Percentiles rank a stretch among this genome's conserved stretches.
Conservation (phyloP, 1,140 invertebrate species). For the Aphaenogaster rudis region DNA sequence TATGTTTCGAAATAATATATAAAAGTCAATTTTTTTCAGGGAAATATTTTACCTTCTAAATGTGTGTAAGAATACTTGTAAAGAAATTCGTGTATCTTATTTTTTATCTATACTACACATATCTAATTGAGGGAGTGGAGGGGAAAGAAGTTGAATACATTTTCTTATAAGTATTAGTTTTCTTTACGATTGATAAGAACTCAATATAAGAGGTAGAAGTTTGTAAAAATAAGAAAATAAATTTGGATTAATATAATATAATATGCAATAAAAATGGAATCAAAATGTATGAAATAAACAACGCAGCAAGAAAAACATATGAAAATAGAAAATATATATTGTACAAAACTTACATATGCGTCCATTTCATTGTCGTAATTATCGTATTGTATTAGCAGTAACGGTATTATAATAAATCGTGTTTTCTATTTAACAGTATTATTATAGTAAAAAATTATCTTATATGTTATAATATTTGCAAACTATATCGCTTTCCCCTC, state of each 20-base stretch:
- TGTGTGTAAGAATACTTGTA: background rate
- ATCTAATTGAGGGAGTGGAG: background rate
- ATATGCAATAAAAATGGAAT: background rate
- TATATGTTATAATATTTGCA: slow-evolving; percentile 20
- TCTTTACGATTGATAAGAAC: background rate
- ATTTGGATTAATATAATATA: background rate
- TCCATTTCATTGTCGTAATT: background rate
- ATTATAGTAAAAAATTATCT: background rate
- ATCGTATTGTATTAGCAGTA: background rate
- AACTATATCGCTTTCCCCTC: background rate
- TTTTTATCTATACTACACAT: background rate
- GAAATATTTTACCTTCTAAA: background rate
- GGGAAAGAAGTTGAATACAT: background rate
- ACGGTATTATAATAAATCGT: background rate
- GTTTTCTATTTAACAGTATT: slow-evolving; percentile 30
- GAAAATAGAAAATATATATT: slow-evolving; percentile 56
- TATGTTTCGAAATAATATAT: background rate
- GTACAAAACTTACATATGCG: slow-evolving; percentile 52
- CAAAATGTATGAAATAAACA: background rate
- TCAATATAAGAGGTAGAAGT: background rate
- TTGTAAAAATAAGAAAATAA: slow-evolving; percentile 3
- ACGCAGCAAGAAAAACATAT: background rate
- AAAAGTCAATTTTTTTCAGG: background rate
- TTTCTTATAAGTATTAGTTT: background rate
- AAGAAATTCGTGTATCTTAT: background rate